Base-by-base conservation (phyloP, 2,888 invertebrate species). In the Anorthoa munda region DNA sequence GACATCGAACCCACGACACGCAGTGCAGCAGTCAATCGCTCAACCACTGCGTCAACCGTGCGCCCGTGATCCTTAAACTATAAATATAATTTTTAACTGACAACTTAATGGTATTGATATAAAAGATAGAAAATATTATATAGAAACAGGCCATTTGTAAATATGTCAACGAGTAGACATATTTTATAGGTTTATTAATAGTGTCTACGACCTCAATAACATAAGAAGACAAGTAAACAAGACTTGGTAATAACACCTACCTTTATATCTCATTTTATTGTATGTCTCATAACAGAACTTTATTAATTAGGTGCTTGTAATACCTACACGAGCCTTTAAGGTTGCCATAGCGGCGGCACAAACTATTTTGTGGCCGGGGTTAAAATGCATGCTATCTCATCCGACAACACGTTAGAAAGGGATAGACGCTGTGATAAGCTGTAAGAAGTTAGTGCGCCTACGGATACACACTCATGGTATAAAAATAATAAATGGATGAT, bases 141-240 rank as follows among this genome's bases (percentile, higher is more conserved):
- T 50, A 18, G 4, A 46, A 60, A 67, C 15, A n/a, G 23, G 46
- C 9, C 13, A 75, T 75, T 67, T 50, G 46, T 45, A 51, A 75
- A 23, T 58, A 50, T 58, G 58, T 46, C 46, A 75, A 75, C 46
- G 2, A 31, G 17, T n/a, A 56, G 45, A 26, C 46, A 13, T 12
- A n/a, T 53, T 73, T 73, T 73, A 73, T 59, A 50, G 50, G 39
- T 50, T 55, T 23, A 59, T 4, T 66, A 13, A 63, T 46, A 56
- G n/a, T 78, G 26, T 63, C 50, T 58, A 46, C 17, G 73, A 73
- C 53, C 73, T 31, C 26, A 64, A 74, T 79, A 65, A 56, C 17
- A 48, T 51, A 23, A 64, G 45, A 50, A 26, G 21, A 45, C 18
- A 56, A 48, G 21, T 26, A 79, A 65, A 78, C 59, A 65, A 60